A percentile compares a stretch with the other conserved stretches of the same genome.
phyloP scores from a whole-genome alignment of 2,888 invertebrate species.

The Stegana nigrithorax region DNA sequence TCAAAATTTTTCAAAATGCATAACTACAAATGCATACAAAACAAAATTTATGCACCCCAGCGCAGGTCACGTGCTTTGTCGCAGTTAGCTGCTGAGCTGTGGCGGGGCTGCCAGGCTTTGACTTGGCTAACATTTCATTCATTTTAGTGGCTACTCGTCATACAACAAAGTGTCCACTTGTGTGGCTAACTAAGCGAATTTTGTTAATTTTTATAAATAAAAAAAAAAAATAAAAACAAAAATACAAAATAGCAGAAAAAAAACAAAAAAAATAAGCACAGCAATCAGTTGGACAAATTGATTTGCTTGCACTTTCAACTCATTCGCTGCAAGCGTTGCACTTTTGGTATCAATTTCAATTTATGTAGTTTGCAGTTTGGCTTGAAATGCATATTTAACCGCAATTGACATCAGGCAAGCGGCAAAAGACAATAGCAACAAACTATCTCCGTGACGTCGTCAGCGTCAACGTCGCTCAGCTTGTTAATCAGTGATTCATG shows the following conservation, averaged over 20 bases:
- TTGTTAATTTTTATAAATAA: too few species aligned
- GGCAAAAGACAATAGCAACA: constrained; percentile 31
- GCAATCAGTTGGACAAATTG: constrained; percentile 39
- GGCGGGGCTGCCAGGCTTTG: too few species aligned
- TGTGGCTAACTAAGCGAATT: too few species aligned
- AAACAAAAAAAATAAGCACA: not conserved
- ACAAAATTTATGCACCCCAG: too few species aligned
- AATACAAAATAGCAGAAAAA: not conserved
- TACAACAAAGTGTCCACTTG: too few species aligned
- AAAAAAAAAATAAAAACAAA: too few species aligned
- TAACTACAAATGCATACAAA: too few species aligned
- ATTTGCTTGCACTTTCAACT: constrained; percentile 51
- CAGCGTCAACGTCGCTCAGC: constrained; percentile 22
- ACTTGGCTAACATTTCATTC: too few species aligned
- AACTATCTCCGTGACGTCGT: not conserved
- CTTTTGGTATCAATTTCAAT: not conserved
- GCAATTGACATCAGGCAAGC: constrained; percentile 40
- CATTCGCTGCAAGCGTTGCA: not conserved
- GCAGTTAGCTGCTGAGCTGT: too few species aligned
- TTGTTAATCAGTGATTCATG: constrained; percentile 2
- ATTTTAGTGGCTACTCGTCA: too few species aligned
- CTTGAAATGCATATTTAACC: constrained; percentile 32
- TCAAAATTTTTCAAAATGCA: too few species aligned
- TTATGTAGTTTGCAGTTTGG: constrained; percentile 12
- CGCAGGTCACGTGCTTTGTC: too few species aligned